Evolutionary conservation across 2,797 vertebrate genomes (phyloP), one percentile per base, ranked within the genome.

Genomic region (Poecile montanus): DNA sequence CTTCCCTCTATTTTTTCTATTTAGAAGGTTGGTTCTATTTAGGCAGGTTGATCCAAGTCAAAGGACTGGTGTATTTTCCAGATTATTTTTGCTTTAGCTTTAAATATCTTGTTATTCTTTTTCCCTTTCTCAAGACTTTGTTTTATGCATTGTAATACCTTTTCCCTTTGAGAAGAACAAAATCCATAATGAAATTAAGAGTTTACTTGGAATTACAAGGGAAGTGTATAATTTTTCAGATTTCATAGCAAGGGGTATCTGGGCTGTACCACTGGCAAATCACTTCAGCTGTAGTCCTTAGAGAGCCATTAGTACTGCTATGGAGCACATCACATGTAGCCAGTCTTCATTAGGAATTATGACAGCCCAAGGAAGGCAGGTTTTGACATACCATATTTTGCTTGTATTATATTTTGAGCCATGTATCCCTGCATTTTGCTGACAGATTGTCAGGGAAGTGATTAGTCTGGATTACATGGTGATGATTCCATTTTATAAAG

Each of bases 391-490:
- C 8, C 27, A 16, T 71, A 30, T 93, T 80, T 94, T 84, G 44
- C 54, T 90, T 84, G 20, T 36, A 20, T 85, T 71, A 38, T 19
- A 29, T 84, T 90, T 91, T 86, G 71, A 92, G 23, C 32, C 15
- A 4, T 17, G 6, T 58, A 87, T 70, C 71, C 36, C 67, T 63
- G 8, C 77, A 51, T 88, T 95, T 93, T 87, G 30, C 68, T 83
- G 68, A 57, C 48, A 61, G 25, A 8, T 67, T 89, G 25, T 83
- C 44, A 82, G 57, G 29, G 50, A 65, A 85, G 36, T 58, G 84
- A 34, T 89, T 93, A 77, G 70, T 93, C 73, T 92, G 57, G 76
- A 83, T 95, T 87, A 87, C 27, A 50, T 42, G 30, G 60, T 4
- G 7, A 68, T 80, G 13, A 76, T 83, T 94, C 91, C 15, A 62